A percentile compares a stretch with the other conserved stretches of the same genome.
Evolutionary conservation across 2,888 invertebrate species (phyloP).

Genomic region (Ophraella communa): DNA sequence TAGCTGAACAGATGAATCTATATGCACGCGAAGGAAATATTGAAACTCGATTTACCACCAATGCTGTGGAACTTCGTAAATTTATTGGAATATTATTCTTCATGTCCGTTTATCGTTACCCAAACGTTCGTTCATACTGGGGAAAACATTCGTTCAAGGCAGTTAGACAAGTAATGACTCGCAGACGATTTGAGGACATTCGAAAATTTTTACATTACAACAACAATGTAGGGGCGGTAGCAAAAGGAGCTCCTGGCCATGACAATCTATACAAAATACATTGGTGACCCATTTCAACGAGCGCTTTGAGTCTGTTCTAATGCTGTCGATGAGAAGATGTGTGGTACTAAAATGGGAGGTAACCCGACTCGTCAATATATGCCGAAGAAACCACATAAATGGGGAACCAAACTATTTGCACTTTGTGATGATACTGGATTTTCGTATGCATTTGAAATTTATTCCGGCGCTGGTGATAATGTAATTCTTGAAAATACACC

Average conservation of each 20-base stretch:
- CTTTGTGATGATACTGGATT: too few relatives aligned
- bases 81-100: constrained; percentile 5
- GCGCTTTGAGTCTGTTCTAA: not conserved
- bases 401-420: too few relatives aligned
- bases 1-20: too few relatives aligned
- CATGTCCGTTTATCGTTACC: not conserved
- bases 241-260: not conserved
- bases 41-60: constrained; percentile 6
- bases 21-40: not conserved
- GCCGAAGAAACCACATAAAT: constrained; percentile 3
- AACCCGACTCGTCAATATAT: not conserved
- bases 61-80: not conserved
- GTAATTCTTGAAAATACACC: constrained; percentile 4
- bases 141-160: too few relatives aligned
- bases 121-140: too few relatives aligned
- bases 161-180: not conserved
- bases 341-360: too few relatives aligned
- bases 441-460: too few relatives aligned
- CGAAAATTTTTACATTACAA: not conserved
- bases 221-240: not conserved
- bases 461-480: too few relatives aligned
- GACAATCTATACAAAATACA: not conserved
- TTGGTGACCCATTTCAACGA: not conserved
- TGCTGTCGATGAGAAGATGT: not conserved
- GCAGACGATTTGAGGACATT: not conserved